Evolutionary conservation across 2,797 vertebrate species (phyloP).

Genomic region (Tinamus major): DNA sequence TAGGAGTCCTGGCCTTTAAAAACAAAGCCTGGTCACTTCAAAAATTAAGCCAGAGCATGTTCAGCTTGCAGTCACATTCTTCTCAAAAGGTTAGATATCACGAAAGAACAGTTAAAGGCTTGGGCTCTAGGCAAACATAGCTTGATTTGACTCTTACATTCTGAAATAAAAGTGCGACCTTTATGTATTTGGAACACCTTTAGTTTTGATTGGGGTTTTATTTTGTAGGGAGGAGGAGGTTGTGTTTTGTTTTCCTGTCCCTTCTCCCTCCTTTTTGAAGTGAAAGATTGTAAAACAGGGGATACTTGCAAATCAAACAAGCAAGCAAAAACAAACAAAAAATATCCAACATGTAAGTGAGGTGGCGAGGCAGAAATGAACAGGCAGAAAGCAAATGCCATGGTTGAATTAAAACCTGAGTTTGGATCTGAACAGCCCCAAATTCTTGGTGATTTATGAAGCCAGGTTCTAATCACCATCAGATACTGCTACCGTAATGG

Average conservation of each 20-base stretch:
- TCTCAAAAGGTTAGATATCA: background rate
- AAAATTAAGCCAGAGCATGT: background rate
- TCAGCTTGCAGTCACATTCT: background rate
- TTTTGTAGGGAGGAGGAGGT: background rate
- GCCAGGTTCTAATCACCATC: background rate
- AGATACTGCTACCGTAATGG: background rate
- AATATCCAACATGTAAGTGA: background rate
- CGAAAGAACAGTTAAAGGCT: background rate
- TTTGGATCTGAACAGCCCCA: background rate
- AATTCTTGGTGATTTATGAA: background rate
- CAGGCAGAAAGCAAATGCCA: background rate
- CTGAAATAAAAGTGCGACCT: background rate
- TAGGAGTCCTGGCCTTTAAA: constrained; percentile 91
- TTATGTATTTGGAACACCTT: background rate
- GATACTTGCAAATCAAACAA: background rate
- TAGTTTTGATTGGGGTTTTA: too few species aligned
- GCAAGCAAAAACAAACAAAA: background rate
- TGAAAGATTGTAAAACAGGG: background rate
- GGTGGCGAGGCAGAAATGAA: background rate
- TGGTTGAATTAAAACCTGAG: background rate
- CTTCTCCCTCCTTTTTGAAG: background rate
- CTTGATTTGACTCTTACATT: background rate
- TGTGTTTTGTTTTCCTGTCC: background rate
- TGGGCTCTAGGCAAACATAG: background rate
- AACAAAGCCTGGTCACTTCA: constrained; percentile 39